These are phyloP conservation scores for Stictocephala bisonia DNA, from an alignment of 2,888 invertebrate species.

Conservation along the genomic window DNA sequence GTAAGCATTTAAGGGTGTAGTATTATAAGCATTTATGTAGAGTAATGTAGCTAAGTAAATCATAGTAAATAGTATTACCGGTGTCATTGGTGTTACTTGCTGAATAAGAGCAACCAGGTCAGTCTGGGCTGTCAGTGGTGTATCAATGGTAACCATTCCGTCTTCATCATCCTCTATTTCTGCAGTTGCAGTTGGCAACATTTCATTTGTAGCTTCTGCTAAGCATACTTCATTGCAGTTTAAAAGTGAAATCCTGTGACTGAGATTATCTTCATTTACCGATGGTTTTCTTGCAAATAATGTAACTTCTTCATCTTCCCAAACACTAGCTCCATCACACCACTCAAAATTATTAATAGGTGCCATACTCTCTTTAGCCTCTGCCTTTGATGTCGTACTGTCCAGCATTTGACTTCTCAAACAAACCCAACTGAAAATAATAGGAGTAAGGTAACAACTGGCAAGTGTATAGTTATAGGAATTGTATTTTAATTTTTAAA, in stretches of 20 bases:
- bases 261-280: slow-evolving; percentile 26
- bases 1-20: too few relatives aligned
- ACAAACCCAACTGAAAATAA: slow-evolving; percentile 76
- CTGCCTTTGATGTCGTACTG: slow-evolving; percentile 63
- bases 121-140: slow-evolving; percentile 76
- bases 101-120: slow-evolving; percentile 78
- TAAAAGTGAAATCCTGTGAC: not conserved
- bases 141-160: slow-evolving; percentile 80
- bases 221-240: slow-evolving; percentile 48
- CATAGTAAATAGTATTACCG: slow-evolving; percentile 50
- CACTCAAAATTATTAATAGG: slow-evolving; percentile 67
- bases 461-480: too few relatives aligned
- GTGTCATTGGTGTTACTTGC: slow-evolving; percentile 63
- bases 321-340: slow-evolving; percentile 83
- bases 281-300: not conserved
- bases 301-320: slow-evolving; percentile 74
- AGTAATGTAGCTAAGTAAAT: too few relatives aligned
- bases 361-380: slow-evolving; percentile 57
- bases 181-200: slow-evolving; percentile 71
- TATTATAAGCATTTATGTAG: too few relatives aligned
- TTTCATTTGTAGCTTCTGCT: slow-evolving; percentile 63
- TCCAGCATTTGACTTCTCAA: slow-evolving; percentile 79
- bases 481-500: too few relatives aligned
- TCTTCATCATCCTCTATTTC: slow-evolving; percentile 87
- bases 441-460: too few relatives aligned